Evolutionary conservation across 1,140 invertebrate species (phyloP).

Genomic region (Pseudoatta argentina): DNA sequence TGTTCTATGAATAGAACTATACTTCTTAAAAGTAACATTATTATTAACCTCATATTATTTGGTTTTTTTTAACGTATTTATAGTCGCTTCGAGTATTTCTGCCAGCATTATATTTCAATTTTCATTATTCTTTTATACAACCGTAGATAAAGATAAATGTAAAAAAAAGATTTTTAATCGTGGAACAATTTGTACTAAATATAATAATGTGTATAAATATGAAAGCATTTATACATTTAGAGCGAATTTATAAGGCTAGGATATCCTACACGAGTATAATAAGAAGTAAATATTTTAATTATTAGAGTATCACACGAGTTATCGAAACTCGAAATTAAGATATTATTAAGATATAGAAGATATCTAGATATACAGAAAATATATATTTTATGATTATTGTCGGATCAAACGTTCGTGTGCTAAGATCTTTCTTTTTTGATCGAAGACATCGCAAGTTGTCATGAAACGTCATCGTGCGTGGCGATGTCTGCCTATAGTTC

Average conservation of each 20-base stretch:
- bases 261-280: no score
- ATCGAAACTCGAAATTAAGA: not conserved
- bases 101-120: no score
- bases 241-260: no score
- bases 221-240: no score
- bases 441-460: constrained; percentile 27
- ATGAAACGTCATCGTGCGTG: constrained; percentile 43
- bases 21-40: not conserved
- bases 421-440: constrained; percentile 16
- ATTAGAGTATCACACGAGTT: not conserved
- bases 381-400: not conserved
- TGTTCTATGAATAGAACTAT: not conserved
- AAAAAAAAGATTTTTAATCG: no score
- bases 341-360: not conserved
- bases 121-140: no score
- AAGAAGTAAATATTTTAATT: not conserved
- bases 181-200: no score
- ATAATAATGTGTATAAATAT: no score
- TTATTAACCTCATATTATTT: not conserved
- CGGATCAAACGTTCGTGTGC: not conserved
- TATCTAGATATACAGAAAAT: not conserved
- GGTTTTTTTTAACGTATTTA: no score
- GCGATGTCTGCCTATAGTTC: constrained; percentile 17
- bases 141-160: no score
- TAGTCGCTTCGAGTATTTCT: no score